These are phyloP conservation scores for Leptocoma aspasia DNA, from an alignment of 2,113 vertebrate species.

Conservation along the genomic window DNA sequence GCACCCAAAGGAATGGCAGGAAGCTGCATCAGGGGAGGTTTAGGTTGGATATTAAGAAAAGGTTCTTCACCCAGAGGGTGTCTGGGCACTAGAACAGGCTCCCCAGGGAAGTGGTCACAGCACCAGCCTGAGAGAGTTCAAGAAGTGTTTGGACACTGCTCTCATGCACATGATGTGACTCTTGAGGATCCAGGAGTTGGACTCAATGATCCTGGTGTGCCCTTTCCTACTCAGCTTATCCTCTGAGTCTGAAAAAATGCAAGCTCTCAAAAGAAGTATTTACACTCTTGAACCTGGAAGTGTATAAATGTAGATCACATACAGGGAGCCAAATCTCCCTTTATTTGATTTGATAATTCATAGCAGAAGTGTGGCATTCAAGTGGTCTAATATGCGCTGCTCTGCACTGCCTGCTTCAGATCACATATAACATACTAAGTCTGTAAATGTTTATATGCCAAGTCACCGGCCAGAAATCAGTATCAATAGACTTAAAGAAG, in stretches of 20 bases:
- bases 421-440: not conserved
- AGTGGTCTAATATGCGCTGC: not conserved
- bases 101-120: too few relatives aligned
- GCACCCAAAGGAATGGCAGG: not conserved
- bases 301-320: not conserved
- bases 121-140: not conserved
- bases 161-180: not conserved
- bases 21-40: not conserved
- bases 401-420: not conserved
- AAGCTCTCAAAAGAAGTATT: not conserved
- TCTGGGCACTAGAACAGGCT: not conserved
- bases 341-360: not conserved
- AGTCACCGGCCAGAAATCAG: not conserved
- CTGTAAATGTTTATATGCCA: not conserved
- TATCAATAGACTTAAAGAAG: not conserved
- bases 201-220: not conserved
- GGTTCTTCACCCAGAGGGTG: not conserved
- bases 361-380: not conserved
- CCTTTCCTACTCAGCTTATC: not conserved
- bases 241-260: not conserved
- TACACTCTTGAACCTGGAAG: not conserved
- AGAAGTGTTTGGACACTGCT: accelerated
- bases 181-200: not conserved
- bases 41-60: not conserved
- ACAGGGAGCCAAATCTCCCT: not conserved